Evolutionary conservation across 2,888 invertebrate genomes (phyloP).

Genomic region (Megalurothrips usitatus): DNA sequence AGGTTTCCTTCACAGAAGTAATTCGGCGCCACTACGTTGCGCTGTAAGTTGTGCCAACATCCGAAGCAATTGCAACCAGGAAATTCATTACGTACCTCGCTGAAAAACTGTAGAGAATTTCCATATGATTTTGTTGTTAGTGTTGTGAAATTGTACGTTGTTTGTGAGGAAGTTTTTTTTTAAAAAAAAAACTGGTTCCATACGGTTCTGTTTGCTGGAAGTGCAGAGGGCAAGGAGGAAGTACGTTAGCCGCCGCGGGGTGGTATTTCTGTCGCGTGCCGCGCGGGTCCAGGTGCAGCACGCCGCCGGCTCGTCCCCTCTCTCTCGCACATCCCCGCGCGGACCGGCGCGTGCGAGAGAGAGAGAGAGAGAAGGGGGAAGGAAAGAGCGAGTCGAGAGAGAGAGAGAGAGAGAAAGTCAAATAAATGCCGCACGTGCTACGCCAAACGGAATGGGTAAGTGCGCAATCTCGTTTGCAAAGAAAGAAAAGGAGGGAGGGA

Average conservation of each 20-base stretch:
- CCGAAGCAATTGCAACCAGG: background rate
- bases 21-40: background rate
- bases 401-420: background rate
- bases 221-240: background rate
- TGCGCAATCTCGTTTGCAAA: background rate
- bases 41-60: background rate
- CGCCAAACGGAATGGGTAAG: conserved; percentile 17
- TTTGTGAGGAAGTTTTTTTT: no score
- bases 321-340: no score
- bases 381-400: background rate
- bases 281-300: conserved; percentile 4
- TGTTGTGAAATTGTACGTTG: no score
- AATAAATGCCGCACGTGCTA: background rate
- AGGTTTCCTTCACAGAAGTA: background rate
- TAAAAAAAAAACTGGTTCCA: no score
- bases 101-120: background rate
- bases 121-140: no score
- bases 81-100: background rate
- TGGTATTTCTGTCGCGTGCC: background rate
- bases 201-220: no score
- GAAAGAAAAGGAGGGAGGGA: background rate
- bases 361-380: background rate
- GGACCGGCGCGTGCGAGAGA: background rate
- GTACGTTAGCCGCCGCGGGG: background rate
- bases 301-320: background rate